phyloP scores from a whole-genome alignment of 2,797 vertebrate species.

The Yasuhikotakia modesta region DNA sequence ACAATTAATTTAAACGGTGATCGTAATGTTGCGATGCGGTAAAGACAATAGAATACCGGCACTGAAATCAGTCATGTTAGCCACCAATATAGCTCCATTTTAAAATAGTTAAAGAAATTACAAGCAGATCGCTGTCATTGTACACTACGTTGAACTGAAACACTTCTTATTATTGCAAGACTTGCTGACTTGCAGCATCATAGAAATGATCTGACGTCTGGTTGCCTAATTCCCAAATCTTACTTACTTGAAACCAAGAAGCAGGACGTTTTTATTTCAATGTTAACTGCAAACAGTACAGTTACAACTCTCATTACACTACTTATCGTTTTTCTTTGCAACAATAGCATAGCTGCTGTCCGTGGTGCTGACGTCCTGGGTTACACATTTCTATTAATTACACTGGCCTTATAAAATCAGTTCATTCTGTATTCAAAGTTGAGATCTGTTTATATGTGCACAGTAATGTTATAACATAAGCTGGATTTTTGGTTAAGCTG shows the following conservation, averaged over 20 bases:
- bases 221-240: not conserved
- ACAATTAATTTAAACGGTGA: constrained; percentile 18
- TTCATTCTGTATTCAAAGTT: not conserved
- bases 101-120: not conserved
- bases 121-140: not conserved
- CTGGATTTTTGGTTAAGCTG: not conserved
- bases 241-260: not conserved
- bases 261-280: constrained; percentile 51
- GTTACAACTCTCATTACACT: not conserved
- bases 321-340: not conserved
- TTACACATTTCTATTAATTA: not conserved
- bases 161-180: not conserved
- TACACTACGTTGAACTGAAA: not conserved
- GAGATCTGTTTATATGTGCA: not conserved
- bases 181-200: constrained; percentile 5
- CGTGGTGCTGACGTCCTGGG: constrained; percentile 20
- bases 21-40: constrained; percentile 28
- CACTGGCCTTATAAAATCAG: not conserved
- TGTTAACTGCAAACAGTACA: constrained; percentile 37
- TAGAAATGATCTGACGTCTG: not conserved
- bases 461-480: not conserved
- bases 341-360: constrained; percentile 36
- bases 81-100: constrained; percentile 1
- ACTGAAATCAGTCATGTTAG: constrained; percentile 14
- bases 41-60: not conserved